Base-by-base conservation (phyloP, 2,113 vertebrate species). In the Xerus inauris region DNA sequence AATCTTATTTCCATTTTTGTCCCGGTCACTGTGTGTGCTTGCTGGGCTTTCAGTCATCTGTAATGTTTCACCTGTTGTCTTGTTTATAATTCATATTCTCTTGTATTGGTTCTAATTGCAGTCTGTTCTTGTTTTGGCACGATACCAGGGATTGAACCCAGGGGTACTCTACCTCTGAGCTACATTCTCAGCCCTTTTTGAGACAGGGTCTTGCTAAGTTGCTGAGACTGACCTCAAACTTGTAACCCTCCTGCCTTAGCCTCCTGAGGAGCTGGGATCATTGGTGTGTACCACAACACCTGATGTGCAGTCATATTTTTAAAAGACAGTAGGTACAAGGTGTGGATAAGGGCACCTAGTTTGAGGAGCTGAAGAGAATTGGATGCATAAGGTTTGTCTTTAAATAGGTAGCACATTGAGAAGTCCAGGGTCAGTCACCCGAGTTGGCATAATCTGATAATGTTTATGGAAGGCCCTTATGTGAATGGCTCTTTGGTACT, bases 401-500 rank as follows among this genome's bases (percentile, higher is more conserved):
- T 79, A 69, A 42, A 76, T 93, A 87, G 79, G 51, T 92, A 79
- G 67, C 93, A 89, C 72, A 76, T 85, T 83, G 91, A 97, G 79
- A 96, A 82, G 88, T 83, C 57, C 59, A 83, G 92, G 97, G 94
- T 96, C 95, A 96, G 35, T 96, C 94, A 85, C 87, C 93, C 32
- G 65, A 94, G 91, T 85, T 93, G 91, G 87, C 94, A 96, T 95
- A 97, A 95, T 94, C 95, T 26, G 8, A 80, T 94, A 94, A 93
- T 97, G 91, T 94, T 97, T 94, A 94, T 95, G 89, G 86, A 97
- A 95, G 89, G 91, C 80, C 87, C 97, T 97, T 91, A 49, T 90
- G 91, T 94, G 97, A 95, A 94, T 85, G 96, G 89, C 94, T 96
- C 71, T 84, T 87, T 95, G 95, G 89, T 67, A 69, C 77, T 93